These are phyloP conservation scores for Augiades crinisus DNA, from an alignment of 2,888 invertebrate species.

Conservation along the genomic window DNA sequence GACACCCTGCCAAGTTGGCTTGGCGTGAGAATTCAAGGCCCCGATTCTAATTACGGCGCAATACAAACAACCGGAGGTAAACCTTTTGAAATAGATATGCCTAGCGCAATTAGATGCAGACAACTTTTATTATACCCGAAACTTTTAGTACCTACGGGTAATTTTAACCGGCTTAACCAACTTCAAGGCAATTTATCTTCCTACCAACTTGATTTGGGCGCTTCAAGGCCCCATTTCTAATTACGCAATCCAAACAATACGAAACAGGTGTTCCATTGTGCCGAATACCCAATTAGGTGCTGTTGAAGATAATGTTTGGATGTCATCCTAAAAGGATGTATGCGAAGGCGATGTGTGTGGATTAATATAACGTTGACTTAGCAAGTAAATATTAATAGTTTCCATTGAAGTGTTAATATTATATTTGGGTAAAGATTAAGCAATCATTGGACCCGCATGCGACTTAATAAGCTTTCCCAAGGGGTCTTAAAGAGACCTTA, in stretches of 20 bases:
- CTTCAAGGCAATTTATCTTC: constrained; percentile 3
- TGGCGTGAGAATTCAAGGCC: constrained; percentile 21
- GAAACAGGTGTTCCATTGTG: constrained; percentile 19
- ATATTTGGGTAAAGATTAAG: too few relatives aligned
- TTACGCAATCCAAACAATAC: constrained; percentile 17
- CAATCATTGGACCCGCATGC: too few relatives aligned
- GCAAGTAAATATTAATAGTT: neutral
- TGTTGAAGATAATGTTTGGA: neutral
- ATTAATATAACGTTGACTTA: neutral
- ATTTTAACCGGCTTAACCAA: constrained; percentile 1
- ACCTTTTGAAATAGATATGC: constrained; percentile 16
- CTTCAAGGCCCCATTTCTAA: constrained; percentile 9
- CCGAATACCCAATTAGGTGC: constrained; percentile 11
- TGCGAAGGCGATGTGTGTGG: neutral
- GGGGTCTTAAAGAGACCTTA: too few relatives aligned
- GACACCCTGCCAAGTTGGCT: constrained; percentile 17
- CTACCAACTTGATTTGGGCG: neutral
- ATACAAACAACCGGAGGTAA: constrained; percentile 7
- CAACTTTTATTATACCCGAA: neutral
- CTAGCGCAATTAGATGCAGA: constrained; percentile 1
- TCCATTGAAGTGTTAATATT: too few relatives aligned
- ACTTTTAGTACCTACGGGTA: neutral
- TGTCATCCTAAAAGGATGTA: neutral
- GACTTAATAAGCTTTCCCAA: too few relatives aligned
- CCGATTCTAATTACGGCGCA: constrained; percentile 21